Conservation (phyloP, 2,888 invertebrate genomes). For the Tricholauxania praeusta region DNA sequence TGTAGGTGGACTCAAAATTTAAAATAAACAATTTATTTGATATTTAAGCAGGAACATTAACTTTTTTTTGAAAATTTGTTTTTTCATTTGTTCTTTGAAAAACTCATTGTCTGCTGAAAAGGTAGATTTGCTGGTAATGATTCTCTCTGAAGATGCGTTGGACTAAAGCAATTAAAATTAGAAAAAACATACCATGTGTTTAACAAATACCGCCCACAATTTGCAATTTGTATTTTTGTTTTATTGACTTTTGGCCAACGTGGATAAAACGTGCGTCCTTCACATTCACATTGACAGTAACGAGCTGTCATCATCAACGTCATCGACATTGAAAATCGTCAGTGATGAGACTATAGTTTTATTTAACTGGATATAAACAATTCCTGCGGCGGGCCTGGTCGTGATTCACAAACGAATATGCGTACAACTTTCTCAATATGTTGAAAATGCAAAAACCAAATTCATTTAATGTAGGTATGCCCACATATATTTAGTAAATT, state of each 20-base stretch:
- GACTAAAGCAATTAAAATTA: neutral
- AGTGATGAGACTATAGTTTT: neutral
- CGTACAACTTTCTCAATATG: too few species aligned
- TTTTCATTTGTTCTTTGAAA: too few species aligned
- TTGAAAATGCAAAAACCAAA: too few species aligned
- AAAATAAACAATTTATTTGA: too few species aligned
- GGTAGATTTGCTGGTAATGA: too few species aligned
- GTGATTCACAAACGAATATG: too few species aligned
- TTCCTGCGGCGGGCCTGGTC: neutral
- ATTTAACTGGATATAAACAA: constrained; percentile 15
- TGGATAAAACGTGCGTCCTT: constrained; percentile 1
- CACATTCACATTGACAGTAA: constrained; percentile 24
- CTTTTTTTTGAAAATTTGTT: too few species aligned
- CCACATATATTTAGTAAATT: too few species aligned
- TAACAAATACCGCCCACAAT: constrained; percentile 5
- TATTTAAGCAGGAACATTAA: too few species aligned
- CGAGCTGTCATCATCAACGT: constrained; percentile 13
- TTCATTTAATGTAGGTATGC: too few species aligned
- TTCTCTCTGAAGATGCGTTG: neutral
- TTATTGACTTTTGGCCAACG: neutral
- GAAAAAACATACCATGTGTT: neutral
- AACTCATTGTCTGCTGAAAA: too few species aligned
- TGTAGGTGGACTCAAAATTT: too few species aligned
- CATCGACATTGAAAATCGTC: neutral
- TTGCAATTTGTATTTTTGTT: neutral